phyloP scores from a whole-genome alignment of 2,888 invertebrate genomes.

The Lasioglossum leucozonium region DNA sequence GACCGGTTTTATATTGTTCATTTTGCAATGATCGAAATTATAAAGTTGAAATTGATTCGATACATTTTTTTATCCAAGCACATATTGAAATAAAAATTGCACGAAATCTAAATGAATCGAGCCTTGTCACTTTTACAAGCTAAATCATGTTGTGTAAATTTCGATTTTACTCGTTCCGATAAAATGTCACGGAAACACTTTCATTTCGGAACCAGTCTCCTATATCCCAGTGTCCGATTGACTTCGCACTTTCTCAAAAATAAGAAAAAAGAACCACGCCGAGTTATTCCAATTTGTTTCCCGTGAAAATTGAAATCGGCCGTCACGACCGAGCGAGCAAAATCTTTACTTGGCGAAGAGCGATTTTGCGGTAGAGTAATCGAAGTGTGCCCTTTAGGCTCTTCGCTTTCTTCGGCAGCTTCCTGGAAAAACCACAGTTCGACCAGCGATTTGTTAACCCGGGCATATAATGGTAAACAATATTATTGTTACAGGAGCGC shows the following conservation, averaged over 20 bases:
- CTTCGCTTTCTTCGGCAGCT: not conserved
- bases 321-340: conserved; percentile 1
- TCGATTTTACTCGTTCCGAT: not conserved
- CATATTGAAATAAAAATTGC: no score
- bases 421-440: not conserved
- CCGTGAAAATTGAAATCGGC: conserved; percentile 17
- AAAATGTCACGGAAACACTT: not conserved
- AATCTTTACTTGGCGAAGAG: not conserved
- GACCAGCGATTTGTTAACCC: not conserved
- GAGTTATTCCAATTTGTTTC: not conserved
- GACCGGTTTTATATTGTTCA: no score
- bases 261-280: not conserved
- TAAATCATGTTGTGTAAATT: no score
- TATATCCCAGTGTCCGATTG: conserved; percentile 8
- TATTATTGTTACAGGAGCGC: conserved; percentile 86
- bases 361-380: conserved; percentile 6
- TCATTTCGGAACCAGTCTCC: not conserved
- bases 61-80: no score
- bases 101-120: no score
- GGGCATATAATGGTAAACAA: not conserved
- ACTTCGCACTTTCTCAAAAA: conserved; percentile 19
- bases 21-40: no score
- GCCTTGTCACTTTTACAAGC: no score
- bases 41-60: no score
- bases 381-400: not conserved